Evolutionary conservation across 2,888 invertebrate genomes (phyloP).

Genomic region (Papilio gigon): DNA sequence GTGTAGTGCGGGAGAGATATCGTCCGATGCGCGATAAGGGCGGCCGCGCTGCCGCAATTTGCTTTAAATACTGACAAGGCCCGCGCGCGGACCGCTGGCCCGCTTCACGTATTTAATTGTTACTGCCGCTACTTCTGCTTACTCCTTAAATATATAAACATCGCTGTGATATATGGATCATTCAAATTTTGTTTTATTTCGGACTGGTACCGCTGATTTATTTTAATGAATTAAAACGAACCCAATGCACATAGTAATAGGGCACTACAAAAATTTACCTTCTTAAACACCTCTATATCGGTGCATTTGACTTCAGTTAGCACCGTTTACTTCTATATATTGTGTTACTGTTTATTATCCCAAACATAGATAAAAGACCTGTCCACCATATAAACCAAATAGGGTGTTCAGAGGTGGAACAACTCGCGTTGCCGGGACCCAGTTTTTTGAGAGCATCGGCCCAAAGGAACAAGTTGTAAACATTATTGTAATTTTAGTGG

Average conservation of each 20-base stretch:
- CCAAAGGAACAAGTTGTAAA: not conserved
- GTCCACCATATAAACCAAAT: conserved; percentile 7
- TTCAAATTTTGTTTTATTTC: conserved; percentile 35
- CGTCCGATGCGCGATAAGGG: conserved; percentile 74
- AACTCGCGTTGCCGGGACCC: not conserved
- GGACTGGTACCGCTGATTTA: conserved; percentile 27
- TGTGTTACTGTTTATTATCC: not conserved
- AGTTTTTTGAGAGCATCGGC: conserved; percentile 2
- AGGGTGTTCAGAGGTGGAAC: conserved; percentile 14
- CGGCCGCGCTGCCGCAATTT: conserved; percentile 69
- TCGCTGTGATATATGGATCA: conserved; percentile 41
- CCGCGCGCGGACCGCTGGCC: conserved; percentile 57
- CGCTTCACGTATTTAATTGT: conserved; percentile 64
- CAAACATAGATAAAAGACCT: not conserved
- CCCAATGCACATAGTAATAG: not conserved
- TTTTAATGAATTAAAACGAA: not conserved
- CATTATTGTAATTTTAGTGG: conserved; percentile 16
- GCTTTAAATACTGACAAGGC: conserved; percentile 68
- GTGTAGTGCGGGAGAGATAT: conserved; percentile 76
- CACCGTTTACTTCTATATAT: not conserved
- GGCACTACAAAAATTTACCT: too few species aligned
- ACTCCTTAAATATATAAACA: conserved; percentile 43
- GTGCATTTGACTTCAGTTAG: not conserved
- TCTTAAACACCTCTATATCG: not conserved
- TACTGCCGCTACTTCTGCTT: conserved; percentile 56